Evolutionary conservation across 2,113 vertebrate species (phyloP), one percentile per base, ranked within the genome.

Genomic region (Phrynosoma platyrhinos): DNA sequence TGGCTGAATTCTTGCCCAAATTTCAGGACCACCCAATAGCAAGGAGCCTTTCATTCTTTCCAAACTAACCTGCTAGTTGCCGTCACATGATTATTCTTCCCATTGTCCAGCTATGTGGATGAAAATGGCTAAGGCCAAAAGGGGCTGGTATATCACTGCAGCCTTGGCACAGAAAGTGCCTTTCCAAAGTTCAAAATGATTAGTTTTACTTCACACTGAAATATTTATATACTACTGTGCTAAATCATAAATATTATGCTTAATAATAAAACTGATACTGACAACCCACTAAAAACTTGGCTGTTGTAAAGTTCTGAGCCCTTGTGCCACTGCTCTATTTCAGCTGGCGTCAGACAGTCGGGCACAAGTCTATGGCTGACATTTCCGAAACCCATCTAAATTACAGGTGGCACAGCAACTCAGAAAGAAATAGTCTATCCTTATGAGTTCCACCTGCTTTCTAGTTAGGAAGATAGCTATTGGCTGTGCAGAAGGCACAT

Each of bases 151-250:
- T 23, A 82, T 36, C 20, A 77, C 25, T 30, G 9, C 21, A 76
- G 21, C 30, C 74, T 68, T 88, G 87, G 87, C 80, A 83, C 40
- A 77, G 80, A 83, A 32, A 20, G 8, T 89, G 47, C 12, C 13
- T 76, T 82, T 72, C 55, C 62, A 89, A 79, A 58, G 71, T 82
- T 84, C 52, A 21, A 72, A 91, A 85, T 10, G 47, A 89, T 80
- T 89, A 36, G 40, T 80, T 92, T 90, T 36, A 84, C 79, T 90
- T 82, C 85, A 78, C 68, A 79, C 5, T 79, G 55, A 25, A 83
- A 47, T 87, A 79, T 78, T 89, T 89, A 90, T 74, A 86, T 64
- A 69, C 53, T 55, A 74, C 72, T 81, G 72, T 74, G 77, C 30
- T 58, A 84, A 79, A 85, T 85, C 2, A 47, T 69, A 89, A 91